Evolutionary conservation across 2,888 invertebrate species (phyloP).

Genomic region (Agriopis leucophaearia): DNA sequence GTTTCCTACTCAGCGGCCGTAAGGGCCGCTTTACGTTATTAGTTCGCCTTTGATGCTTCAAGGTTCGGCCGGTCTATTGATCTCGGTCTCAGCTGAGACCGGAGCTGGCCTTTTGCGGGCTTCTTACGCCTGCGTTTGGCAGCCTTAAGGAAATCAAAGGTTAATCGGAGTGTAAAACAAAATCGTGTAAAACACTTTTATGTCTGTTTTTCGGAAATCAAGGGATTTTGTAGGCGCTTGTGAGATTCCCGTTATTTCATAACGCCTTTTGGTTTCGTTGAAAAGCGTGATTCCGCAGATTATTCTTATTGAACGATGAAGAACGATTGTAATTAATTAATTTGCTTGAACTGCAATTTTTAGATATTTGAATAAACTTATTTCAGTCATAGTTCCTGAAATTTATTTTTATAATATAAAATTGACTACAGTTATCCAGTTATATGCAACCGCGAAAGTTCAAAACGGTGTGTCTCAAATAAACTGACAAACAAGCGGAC

Average conservation of each 20-base stretch:
- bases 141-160: slow-evolving; percentile 17
- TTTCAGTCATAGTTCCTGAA: no score
- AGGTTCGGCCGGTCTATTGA: slow-evolving; percentile 31
- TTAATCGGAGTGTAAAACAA: slow-evolving; percentile 26
- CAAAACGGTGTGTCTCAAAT: no score
- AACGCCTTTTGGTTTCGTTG: not conserved
- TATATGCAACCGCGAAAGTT: no score
- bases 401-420: no score
- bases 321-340: no score
- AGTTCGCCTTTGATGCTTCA: slow-evolving; percentile 36
- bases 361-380: no score
- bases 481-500: no score
- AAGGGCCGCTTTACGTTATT: slow-evolving; percentile 42
- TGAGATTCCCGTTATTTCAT: not conserved
- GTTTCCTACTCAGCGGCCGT: slow-evolving; percentile 32
- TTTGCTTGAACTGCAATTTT: no score
- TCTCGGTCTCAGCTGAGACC: slow-evolving; percentile 4
- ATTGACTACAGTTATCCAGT: no score
- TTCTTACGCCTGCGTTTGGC: slow-evolving; percentile 32
- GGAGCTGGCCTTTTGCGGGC: slow-evolving; percentile 22
- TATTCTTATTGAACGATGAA: not conserved
- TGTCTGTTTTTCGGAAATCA: slow-evolving; percentile 10
- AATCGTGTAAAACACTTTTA: slow-evolving; percentile 22
- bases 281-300: not conserved
- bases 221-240: slow-evolving; percentile 5